Percentiles rank a stretch among this genome's conserved stretches.
phyloP scores from a whole-genome alignment of 2,113 vertebrate genomes.

The Mobula hypostoma region DNA sequence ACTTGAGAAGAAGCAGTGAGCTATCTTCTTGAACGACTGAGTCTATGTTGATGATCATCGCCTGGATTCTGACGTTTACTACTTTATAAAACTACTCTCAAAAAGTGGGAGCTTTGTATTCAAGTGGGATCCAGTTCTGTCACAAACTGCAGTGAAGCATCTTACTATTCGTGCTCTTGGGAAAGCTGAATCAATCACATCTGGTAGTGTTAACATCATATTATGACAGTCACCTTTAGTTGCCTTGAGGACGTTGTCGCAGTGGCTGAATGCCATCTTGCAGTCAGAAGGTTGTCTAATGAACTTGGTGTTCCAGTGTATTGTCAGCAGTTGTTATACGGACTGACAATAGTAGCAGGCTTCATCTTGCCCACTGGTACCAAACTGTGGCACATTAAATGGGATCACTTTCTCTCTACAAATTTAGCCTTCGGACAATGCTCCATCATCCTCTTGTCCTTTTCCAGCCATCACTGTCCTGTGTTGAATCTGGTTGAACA shows the following conservation, averaged over 20 bases:
- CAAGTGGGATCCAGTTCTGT: not conserved
- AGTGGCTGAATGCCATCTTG: not conserved
- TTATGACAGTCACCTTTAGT: not conserved
- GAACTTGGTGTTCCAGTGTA: not conserved
- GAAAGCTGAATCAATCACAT: not conserved
- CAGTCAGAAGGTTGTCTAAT: not conserved
- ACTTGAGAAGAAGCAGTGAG: too few relatives aligned
- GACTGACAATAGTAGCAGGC: not conserved
- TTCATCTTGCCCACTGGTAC: not conserved
- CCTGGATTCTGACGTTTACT: not conserved
- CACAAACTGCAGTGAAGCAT: not conserved
- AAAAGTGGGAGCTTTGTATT: not conserved
- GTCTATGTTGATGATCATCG: too few relatives aligned
- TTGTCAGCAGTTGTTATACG: not conserved
- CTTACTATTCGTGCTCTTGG: not conserved
- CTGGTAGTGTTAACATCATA: not conserved
- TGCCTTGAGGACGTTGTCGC: not conserved
- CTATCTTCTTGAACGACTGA: too few relatives aligned
- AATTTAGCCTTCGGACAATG: too few relatives aligned
- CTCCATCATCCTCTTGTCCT: too few relatives aligned
- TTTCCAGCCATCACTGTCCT: too few relatives aligned
- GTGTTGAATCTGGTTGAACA: too few relatives aligned
- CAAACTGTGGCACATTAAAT: not conserved
- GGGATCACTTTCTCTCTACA: not conserved
- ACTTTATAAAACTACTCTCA: not conserved